phyloP scores from a whole-genome alignment of 2,113 vertebrate species.

The Stictonetta naevosa region DNA sequence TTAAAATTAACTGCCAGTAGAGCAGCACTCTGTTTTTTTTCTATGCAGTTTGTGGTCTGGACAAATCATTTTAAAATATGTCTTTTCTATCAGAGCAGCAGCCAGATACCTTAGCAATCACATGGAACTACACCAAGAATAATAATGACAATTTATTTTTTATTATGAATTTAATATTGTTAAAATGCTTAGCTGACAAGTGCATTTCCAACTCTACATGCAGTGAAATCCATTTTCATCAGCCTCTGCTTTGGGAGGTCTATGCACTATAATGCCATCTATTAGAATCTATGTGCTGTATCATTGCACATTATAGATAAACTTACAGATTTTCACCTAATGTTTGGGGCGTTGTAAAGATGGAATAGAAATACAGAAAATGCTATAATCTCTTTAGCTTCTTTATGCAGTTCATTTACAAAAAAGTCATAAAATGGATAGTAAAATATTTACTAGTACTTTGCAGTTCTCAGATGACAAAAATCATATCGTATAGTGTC shows the following conservation, averaged over 20 bases:
- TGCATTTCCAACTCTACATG: conserved; percentile 41
- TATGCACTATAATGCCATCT: conserved; percentile 55
- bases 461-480: conserved; percentile 65
- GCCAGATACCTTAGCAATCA: not conserved
- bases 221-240: conserved; percentile 68
- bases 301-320: conserved; percentile 76
- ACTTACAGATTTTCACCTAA: conserved; percentile 73
- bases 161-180: conserved; percentile 63
- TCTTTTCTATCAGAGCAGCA: not conserved
- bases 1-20: not conserved
- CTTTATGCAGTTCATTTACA: conserved; percentile 76
- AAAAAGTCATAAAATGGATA: conserved; percentile 75
- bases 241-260: conserved; percentile 64
- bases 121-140: not conserved
- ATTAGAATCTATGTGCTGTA: conserved; percentile 77
- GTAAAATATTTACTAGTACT: conserved; percentile 78
- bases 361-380: conserved; percentile 72
- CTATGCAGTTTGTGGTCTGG: not conserved
- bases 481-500: conserved; percentile 57
- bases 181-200: conserved; percentile 50
- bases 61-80: not conserved
- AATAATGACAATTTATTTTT: conserved; percentile 41
- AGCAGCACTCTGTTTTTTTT: not conserved
- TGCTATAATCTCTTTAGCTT: conserved; percentile 62
- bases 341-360: conserved; percentile 67